These are phyloP conservation scores for Silvanus unidentatus DNA, from an alignment of 2,888 invertebrate species.

Conservation along the genomic window DNA sequence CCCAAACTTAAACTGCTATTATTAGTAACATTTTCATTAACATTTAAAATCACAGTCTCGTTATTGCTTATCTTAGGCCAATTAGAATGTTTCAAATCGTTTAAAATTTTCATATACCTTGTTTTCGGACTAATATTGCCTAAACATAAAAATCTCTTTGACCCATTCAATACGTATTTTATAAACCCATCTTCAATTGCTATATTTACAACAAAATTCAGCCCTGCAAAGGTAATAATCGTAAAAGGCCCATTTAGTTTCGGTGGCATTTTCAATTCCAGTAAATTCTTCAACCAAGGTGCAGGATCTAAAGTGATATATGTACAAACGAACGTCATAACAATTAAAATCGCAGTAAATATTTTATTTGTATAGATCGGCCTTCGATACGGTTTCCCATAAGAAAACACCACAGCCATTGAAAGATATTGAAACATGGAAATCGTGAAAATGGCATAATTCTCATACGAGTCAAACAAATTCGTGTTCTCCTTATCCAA, in stretches of 20 bases:
- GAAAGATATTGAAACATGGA: constrained; percentile 63
- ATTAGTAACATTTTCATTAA: too few species aligned
- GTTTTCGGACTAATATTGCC: constrained; percentile 22
- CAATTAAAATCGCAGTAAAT: constrained; percentile 48
- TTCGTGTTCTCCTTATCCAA: constrained; percentile 34
- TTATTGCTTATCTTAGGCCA: constrained; percentile 18
- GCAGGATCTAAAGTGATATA: constrained; percentile 51
- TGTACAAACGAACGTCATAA: constrained; percentile 48
- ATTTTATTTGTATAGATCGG: constrained; percentile 56
- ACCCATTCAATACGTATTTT: constrained; percentile 53
- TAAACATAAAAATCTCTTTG: constrained; percentile 48
- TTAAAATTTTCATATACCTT: constrained; percentile 22
- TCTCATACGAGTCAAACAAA: constrained; percentile 52
- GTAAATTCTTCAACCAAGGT: constrained; percentile 46
- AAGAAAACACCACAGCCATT: constrained; percentile 58
- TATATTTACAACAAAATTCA: constrained; percentile 51
- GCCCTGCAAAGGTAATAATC: constrained; percentile 49
- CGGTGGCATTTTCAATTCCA: constrained; percentile 65
- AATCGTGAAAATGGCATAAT: constrained; percentile 56
- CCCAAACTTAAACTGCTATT: too few species aligned
- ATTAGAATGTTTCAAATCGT: constrained; percentile 15
- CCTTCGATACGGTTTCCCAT: constrained; percentile 60
- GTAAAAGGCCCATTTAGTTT: constrained; percentile 43
- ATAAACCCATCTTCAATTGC: constrained; percentile 55
- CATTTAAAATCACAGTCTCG: constrained; percentile 5